phyloP scores from a whole-genome alignment of 1,140 invertebrate species.

The Trypoxylus dichotomus region DNA sequence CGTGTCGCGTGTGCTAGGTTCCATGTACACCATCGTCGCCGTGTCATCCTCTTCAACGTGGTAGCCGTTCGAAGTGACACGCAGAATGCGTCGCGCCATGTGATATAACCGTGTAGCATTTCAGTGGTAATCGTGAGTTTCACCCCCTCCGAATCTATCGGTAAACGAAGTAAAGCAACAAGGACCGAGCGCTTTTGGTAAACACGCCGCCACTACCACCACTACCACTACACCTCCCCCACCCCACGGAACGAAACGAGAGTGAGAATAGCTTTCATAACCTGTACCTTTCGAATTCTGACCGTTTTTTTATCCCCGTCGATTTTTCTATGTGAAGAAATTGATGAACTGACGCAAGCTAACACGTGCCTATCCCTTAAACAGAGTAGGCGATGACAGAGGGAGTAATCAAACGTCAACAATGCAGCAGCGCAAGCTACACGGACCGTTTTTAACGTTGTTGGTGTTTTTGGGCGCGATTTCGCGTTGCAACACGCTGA shows the following conservation, averaged over 20 bases:
- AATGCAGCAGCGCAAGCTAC: neutral
- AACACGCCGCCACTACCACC: no score
- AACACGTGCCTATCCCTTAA: neutral
- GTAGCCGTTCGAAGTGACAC: neutral
- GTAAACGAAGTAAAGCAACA: no score
- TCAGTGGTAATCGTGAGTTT: no score
- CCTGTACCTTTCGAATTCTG: no score
- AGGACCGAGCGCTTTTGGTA: neutral
- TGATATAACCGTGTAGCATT: neutral
- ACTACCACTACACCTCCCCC: no score
- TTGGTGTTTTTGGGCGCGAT: constrained; percentile 33
- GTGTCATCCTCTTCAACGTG: neutral
- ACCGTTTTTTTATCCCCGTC: no score
- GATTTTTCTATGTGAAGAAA: no score
- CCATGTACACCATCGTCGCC: neutral
- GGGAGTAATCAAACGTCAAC: neutral
- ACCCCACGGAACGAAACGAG: no score
- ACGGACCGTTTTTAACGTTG: constrained; percentile 26
- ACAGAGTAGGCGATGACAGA: neutral
- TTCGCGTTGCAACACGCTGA: neutral
- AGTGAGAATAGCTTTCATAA: no score
- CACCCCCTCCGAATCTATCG: no score
- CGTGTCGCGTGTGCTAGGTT: neutral
- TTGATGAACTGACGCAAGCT: no score
- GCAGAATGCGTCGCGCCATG: neutral